Percentiles rank a stretch among this genome's conserved stretches.
phyloP scores from a whole-genome alignment of 1,140 invertebrate genomes.

The Cataglyphis hispanica region DNA sequence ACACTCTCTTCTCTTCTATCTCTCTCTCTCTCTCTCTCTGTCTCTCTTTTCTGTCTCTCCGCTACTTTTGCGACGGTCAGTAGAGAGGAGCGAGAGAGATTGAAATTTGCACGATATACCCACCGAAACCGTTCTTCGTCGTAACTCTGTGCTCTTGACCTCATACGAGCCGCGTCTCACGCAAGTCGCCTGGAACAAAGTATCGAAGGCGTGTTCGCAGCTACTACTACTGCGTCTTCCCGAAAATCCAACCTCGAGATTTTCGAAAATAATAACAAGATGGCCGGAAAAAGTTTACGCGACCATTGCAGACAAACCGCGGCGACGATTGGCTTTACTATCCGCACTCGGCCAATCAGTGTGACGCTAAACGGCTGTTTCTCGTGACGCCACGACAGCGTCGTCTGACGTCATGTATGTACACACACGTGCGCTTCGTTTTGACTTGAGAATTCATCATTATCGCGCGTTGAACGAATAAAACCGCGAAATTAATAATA shows the following conservation, averaged over 20 bases:
- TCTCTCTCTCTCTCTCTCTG: constrained; percentile 58
- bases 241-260: constrained; percentile 79
- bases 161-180: constrained; percentile 77
- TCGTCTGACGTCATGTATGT: constrained; percentile 72
- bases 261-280: constrained; percentile 86
- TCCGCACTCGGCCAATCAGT: constrained; percentile 71
- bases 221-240: constrained; percentile 47
- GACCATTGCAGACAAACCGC: constrained; percentile 80
- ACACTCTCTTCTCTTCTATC: constrained; percentile 57
- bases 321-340: constrained; percentile 71
- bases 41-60: constrained; percentile 59
- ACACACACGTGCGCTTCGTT: constrained; percentile 75
- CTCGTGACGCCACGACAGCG: constrained; percentile 74
- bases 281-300: constrained; percentile 79
- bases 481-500: not conserved
- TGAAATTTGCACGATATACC: constrained; percentile 76
- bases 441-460: constrained; percentile 53
- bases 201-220: constrained; percentile 32
- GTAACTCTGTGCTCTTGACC: constrained; percentile 75
- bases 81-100: constrained; percentile 52
- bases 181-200: constrained; percentile 41
- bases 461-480: not conserved
- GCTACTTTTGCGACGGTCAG: constrained; percentile 68
- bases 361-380: constrained; percentile 71
- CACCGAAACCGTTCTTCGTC: constrained; percentile 79